phyloP scores from a whole-genome alignment of 2,888 invertebrate genomes.

The Camptogramma bilineatum region DNA sequence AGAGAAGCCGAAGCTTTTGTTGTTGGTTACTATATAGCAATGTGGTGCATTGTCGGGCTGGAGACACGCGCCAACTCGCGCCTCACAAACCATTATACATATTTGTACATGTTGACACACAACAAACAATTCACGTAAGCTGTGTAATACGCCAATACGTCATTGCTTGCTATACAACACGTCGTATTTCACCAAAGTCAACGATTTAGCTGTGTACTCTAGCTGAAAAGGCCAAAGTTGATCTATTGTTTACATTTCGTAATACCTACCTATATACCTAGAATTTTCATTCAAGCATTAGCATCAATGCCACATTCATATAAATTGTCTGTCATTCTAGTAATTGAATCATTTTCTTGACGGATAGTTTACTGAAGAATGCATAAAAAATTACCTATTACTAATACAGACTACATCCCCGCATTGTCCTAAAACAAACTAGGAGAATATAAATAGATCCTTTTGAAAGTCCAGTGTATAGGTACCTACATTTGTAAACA shows the following conservation, averaged over 20 bases:
- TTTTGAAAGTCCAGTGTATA: no score
- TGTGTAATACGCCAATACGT: constrained; percentile 31
- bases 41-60: constrained; percentile 37
- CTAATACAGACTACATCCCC: no score
- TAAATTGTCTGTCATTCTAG: constrained; percentile 6
- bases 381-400: no score
- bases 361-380: no score
- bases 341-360: no score
- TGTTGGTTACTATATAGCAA: constrained; percentile 41
- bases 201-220: constrained; percentile 15
- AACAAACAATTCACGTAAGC: constrained; percentile 30
- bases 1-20: constrained; percentile 44
- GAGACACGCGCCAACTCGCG: constrained; percentile 38
- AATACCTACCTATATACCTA: constrained; percentile 1
- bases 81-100: constrained; percentile 30
- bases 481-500: no score
- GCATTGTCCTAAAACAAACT: no score
- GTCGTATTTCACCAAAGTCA: constrained; percentile 21
- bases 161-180: constrained; percentile 18
- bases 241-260: constrained; percentile 17
- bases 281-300: background rate
- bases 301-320: background rate
- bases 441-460: no score
- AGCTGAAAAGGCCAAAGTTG: constrained; percentile 19
- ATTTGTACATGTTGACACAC: constrained; percentile 14